Conservation (phyloP, 2,113 vertebrate species). For the Hyaena hyaena region DNA sequence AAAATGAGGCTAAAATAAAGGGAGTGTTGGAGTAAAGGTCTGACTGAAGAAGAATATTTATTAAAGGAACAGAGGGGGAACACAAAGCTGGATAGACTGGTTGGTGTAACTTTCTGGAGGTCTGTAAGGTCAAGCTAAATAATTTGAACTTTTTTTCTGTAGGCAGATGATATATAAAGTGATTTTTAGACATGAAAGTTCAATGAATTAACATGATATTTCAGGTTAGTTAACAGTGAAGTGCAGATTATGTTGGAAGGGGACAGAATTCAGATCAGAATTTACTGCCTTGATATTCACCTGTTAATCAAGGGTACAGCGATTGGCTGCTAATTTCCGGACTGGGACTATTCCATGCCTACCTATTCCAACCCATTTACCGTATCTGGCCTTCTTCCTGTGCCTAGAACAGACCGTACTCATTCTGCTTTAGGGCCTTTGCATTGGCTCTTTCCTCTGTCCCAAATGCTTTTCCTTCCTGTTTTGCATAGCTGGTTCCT, state of each 20-base stretch:
- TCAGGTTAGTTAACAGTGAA: background rate
- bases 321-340: background rate
- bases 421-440: background rate
- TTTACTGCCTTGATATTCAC: background rate
- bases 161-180: background rate
- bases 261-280: background rate
- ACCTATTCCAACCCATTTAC: background rate
- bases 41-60: background rate
- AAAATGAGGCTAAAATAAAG: background rate
- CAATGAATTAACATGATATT: slow-evolving; percentile 1
- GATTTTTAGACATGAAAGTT: slow-evolving; percentile 32
- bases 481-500: background rate
- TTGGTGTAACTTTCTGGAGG: background rate
- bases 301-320: accelerated
- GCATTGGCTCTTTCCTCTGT: background rate
- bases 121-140: background rate
- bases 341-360: background rate
- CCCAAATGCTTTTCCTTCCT: background rate
- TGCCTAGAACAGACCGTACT: background rate
- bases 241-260: background rate
- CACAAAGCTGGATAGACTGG: background rate
- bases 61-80: background rate
- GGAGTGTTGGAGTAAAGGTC: background rate
- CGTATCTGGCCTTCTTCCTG: background rate
- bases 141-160: background rate